Evolutionary conservation across 2,113 vertebrate species (phyloP), one percentile per base, ranked within the genome.

Genomic region (Anguilla japonica): DNA sequence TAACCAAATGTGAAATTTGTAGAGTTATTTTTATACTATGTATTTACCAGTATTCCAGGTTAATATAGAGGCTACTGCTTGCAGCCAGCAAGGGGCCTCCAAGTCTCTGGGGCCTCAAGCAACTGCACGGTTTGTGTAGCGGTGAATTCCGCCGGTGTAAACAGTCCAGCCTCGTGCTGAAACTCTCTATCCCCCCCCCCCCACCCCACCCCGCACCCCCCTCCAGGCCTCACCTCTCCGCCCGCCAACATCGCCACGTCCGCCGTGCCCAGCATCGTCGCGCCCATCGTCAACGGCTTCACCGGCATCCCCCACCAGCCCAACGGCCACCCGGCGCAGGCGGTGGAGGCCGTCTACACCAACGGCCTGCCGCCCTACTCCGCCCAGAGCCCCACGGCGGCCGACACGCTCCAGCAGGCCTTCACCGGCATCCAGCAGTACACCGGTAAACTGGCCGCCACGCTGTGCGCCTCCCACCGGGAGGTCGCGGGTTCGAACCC

Each of bases 371-470:
- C 96, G 83, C 94, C 96, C 8, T 97, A 97, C 90, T 95, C 97
- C 94, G 96, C 96, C 91, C 97, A 97, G 93, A 97, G 94, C 89
- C 96, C 97, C 3, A 96, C 96, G 0, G 94, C 97, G 87, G 95
- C 96, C 5, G 97, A 98, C 88, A 95, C 95, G 15, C 93, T 98
- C 81, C 97, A 98, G 85, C 97, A 97, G 60, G 95, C 96, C 88
- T 97, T 97, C 91, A 94, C 96, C 0, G 96, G 97, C 83, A 95
- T 97, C 81, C 97, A 97, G 92, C 97, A 97, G 91, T 97, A 97
- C 85, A 97, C 97, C 96, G 97, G 97, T 97, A 88, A 34, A 34
- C 34, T 34, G 26, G 2, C 8, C 22, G n/a, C 26, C 9, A 34
- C 5, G 34, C 60, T 7, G 14, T 3, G 14, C 43, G 43, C 43